Percentiles rank a stretch among this genome's conserved stretches.
These are phyloP conservation scores for Aethes cnicana DNA, from an alignment of 2,888 invertebrate genomes.

Conservation along the genomic window DNA sequence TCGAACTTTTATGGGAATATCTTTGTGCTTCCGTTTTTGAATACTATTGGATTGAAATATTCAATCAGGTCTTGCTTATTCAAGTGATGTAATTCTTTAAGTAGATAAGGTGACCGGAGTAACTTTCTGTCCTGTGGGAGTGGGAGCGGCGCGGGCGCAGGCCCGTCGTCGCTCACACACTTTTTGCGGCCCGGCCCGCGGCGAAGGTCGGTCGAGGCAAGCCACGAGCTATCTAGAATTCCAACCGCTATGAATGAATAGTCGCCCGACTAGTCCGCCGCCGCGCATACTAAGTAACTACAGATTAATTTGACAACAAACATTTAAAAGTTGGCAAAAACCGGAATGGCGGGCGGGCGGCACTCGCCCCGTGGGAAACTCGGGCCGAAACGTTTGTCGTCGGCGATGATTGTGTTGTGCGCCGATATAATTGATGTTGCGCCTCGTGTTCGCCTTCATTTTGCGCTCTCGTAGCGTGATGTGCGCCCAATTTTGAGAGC, in stretches of 20 bases:
- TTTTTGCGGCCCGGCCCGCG: slow-evolving; percentile 50
- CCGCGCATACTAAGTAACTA: slow-evolving; percentile 72
- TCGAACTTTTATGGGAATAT: too few relatives aligned
- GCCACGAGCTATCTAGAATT: slow-evolving; percentile 78
- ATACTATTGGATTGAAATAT: too few relatives aligned
- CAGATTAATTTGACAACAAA: slow-evolving; percentile 82
- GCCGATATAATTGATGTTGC: slow-evolving; percentile 39
- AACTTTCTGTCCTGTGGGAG: slow-evolving; percentile 18
- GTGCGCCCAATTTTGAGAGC: slow-evolving; percentile 55
- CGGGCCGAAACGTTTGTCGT: slow-evolving; percentile 60
- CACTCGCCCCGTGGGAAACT: slow-evolving; percentile 77
- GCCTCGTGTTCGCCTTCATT: slow-evolving; percentile 27
- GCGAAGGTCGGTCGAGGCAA: slow-evolving; percentile 72
- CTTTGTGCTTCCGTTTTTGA: too few relatives aligned
- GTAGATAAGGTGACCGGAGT: slow-evolving; percentile 4
- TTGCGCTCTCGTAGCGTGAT: slow-evolving; percentile 46
- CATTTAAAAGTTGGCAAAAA: slow-evolving; percentile 74
- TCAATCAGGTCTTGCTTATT: slow-evolving; percentile 12
- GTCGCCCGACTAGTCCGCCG: slow-evolving; percentile 69
- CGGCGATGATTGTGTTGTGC: slow-evolving; percentile 62
- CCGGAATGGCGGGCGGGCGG: slow-evolving; percentile 65
- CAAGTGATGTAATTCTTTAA: slow-evolving; percentile 18
- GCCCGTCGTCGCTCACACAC: slow-evolving; percentile 48
- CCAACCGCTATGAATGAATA: slow-evolving; percentile 80
- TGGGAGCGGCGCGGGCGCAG: slow-evolving; percentile 50